Evolutionary conservation across 1,140 invertebrate genomes (phyloP).

Genomic region (Phocides pigmalion): DNA sequence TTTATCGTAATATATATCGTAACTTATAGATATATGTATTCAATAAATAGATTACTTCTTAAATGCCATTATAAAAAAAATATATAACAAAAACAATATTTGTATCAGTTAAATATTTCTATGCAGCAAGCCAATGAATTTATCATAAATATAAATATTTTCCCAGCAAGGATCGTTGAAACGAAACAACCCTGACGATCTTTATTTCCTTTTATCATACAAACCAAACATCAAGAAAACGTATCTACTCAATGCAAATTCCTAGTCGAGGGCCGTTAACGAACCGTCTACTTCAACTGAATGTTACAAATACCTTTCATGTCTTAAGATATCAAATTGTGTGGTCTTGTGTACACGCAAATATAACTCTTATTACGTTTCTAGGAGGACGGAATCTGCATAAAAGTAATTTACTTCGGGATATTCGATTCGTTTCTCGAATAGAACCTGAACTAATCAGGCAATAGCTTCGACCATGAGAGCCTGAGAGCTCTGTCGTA

Average conservation of each 20-base stretch:
- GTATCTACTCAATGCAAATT: conserved; percentile 42
- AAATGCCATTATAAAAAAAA: too few relatives aligned
- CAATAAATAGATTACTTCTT: too few relatives aligned
- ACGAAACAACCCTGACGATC: conserved; percentile 10
- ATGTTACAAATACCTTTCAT: conserved; percentile 55
- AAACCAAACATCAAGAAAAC: conserved; percentile 31
- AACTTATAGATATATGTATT: too few relatives aligned
- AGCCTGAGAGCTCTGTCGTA: conserved; percentile 9
- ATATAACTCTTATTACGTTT: conserved; percentile 21
- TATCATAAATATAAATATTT: not conserved
- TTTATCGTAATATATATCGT: too few relatives aligned
- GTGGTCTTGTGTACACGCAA: conserved; percentile 28
- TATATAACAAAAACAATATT: too few relatives aligned
- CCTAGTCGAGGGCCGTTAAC: conserved; percentile 43
- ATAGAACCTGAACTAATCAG: conserved; percentile 63
- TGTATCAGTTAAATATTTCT: too few relatives aligned
- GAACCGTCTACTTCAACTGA: conserved; percentile 51
- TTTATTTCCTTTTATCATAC: conserved; percentile 33
- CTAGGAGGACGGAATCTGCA: conserved; percentile 17
- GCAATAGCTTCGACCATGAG: conserved; percentile 45
- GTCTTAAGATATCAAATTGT: conserved; percentile 45
- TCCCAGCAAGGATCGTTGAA: not conserved
- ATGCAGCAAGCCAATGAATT: too few relatives aligned
- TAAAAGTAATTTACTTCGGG: conserved; percentile 32
- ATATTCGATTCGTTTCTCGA: conserved; percentile 48